Conservation (phyloP, 2,113 vertebrate species). For the Redunca redunca region DNA sequence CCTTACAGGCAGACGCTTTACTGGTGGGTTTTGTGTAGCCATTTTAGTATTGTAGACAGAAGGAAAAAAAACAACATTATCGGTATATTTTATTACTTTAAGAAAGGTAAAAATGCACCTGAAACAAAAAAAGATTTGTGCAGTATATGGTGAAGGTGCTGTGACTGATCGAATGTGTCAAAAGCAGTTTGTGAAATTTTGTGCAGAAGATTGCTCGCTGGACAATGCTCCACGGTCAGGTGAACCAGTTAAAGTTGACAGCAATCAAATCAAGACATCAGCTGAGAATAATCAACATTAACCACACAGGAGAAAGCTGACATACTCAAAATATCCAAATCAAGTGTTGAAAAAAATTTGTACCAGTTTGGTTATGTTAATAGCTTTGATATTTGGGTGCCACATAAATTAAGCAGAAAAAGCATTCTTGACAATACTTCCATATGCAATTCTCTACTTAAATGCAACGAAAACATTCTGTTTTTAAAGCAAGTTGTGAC, state of each 20-base stretch:
- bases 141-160: not conserved
- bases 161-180: not conserved
- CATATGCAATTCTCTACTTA: not conserved
- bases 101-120: not conserved
- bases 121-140: not conserved
- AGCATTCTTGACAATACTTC: not conserved
- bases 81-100: not conserved
- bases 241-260: not conserved
- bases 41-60: not conserved
- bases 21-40: not conserved
- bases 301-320: not conserved
- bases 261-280: not conserved
- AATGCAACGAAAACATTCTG: not conserved
- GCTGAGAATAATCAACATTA: not conserved
- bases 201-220: not conserved
- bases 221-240: not conserved
- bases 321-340: not conserved
- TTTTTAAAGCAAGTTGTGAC: not conserved
- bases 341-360: not conserved
- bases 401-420: not conserved
- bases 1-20: no score
- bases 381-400: not conserved
- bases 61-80: not conserved
- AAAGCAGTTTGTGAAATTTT: not conserved
- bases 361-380: not conserved